A percentile compares a stretch with the other conserved stretches of the same genome.
phyloP scores from a whole-genome alignment of 2,888 invertebrate genomes.

The Ormyrus rosae region DNA sequence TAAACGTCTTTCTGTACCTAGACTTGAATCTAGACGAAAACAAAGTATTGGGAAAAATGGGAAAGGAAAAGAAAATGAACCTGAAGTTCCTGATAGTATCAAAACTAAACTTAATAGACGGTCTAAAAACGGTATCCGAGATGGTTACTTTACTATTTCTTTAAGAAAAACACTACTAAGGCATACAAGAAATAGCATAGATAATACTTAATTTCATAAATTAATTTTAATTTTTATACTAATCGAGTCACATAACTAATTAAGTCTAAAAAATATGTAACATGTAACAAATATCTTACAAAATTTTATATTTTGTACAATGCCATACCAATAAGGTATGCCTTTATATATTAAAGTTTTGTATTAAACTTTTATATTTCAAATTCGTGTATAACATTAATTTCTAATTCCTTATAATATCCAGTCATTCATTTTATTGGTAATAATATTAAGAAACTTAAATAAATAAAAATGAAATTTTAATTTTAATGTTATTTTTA shows the following conservation, averaged over 20 bases:
- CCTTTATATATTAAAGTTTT: constrained; percentile 54
- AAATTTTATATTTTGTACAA: constrained; percentile 59
- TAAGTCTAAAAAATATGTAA: constrained; percentile 43
- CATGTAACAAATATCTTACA: constrained; percentile 50
- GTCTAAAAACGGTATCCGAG: constrained; percentile 60
- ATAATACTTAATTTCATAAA: constrained; percentile 53
- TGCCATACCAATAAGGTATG: constrained; percentile 45
- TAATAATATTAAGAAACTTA: neutral
- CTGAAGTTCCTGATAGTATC: constrained; percentile 56
- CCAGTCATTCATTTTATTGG: too few species aligned
- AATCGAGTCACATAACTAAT: constrained; percentile 51
- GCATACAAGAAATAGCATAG: constrained; percentile 63
- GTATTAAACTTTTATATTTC: constrained; percentile 57
- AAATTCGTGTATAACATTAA: neutral
- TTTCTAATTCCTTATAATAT: constrained; percentile 11
- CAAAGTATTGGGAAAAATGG: constrained; percentile 46
- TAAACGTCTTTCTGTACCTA: constrained; percentile 59
- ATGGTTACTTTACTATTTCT: constrained; percentile 64
- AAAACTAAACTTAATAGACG: constrained; percentile 57
- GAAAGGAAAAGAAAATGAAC: constrained; percentile 63
- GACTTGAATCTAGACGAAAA: constrained; percentile 53
- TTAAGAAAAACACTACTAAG: constrained; percentile 63
- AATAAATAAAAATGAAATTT: constrained; percentile 18
- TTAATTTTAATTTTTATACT: constrained; percentile 49
- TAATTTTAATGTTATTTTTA: neutral